A percentile compares a stretch with the other conserved stretches of the same genome.
Conservation (phyloP, 1,140 invertebrate species). For the Trichoplusia ni region DNA sequence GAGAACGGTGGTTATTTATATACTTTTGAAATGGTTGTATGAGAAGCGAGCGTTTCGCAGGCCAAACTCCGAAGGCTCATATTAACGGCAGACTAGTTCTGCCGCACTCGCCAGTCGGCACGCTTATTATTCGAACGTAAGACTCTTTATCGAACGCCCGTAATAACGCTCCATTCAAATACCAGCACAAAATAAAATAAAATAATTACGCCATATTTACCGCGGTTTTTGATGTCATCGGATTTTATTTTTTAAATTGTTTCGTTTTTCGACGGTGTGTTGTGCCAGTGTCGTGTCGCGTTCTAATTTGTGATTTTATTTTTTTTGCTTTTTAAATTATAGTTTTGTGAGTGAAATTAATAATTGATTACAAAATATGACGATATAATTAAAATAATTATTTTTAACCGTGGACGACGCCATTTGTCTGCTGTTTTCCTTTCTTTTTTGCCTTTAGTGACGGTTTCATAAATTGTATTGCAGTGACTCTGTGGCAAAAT, state of each 20-base stretch:
- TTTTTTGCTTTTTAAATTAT: slow-evolving; percentile 11
- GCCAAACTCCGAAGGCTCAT: slow-evolving; percentile 29
- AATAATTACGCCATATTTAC: slow-evolving; percentile 21
- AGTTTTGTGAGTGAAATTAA: not conserved
- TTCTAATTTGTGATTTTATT: slow-evolving; percentile 24
- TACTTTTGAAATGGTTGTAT: slow-evolving; percentile 36
- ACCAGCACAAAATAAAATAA: not conserved
- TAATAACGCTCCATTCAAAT: slow-evolving; percentile 24
- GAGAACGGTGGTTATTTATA: slow-evolving; percentile 30
- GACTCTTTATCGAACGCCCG: slow-evolving; percentile 35
- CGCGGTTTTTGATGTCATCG: slow-evolving; percentile 1
- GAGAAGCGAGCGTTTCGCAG: slow-evolving; percentile 25
- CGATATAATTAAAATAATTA: not conserved
- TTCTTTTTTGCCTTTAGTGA: slow-evolving; percentile 31
- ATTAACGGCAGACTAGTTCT: slow-evolving; percentile 27
- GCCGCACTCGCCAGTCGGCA: slow-evolving; percentile 15
- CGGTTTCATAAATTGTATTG: slow-evolving; percentile 26
- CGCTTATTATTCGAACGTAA: slow-evolving; percentile 14
- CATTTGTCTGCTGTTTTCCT: slow-evolving; percentile 15
- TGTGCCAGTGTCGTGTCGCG: slow-evolving; percentile 17
- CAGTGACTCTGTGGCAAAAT: slow-evolving; percentile 22
- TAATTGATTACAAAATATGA: not conserved
- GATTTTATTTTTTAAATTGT: slow-evolving; percentile 3
- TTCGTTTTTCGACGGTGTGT: not conserved
- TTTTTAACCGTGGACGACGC: slow-evolving; percentile 1